A percentile compares a stretch with the other conserved stretches of the same genome.
These are phyloP conservation scores for Siphlonurus alternatus DNA, from an alignment of 2,888 invertebrate species.

Conservation along the genomic window DNA sequence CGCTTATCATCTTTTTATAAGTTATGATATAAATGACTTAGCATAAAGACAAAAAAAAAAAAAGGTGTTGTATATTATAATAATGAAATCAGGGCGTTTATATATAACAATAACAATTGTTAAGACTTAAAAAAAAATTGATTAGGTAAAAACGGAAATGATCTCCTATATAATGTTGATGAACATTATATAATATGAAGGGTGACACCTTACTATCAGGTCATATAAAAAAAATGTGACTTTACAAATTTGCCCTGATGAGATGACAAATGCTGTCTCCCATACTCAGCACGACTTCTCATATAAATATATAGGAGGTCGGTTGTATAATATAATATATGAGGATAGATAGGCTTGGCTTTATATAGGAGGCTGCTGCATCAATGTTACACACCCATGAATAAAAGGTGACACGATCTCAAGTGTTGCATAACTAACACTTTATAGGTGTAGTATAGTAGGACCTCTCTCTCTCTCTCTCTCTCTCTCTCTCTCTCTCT, in stretches of 20 bases:
- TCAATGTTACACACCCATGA: neutral
- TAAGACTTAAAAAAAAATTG: neutral
- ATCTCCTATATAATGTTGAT: neutral
- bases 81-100: neutral
- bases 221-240: too few relatives aligned
- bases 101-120: neutral
- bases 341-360: neutral
- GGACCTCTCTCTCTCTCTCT: too few relatives aligned
- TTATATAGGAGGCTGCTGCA: neutral
- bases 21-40: neutral
- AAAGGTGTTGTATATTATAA: neutral
- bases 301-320: neutral
- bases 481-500: too few relatives aligned
- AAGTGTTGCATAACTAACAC: neutral
- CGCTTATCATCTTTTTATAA: neutral
- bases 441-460: too few relatives aligned
- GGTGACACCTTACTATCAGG: neutral
- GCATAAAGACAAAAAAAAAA: neutral
- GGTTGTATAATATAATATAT: neutral
- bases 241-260: neutral
- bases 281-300: neutral
- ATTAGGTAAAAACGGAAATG: neutral
- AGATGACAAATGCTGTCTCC: neutral
- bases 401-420: neutral
- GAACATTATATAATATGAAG: neutral